These are phyloP conservation scores for Apoderus coryli DNA, from an alignment of 2,888 invertebrate species.

Conservation along the genomic window DNA sequence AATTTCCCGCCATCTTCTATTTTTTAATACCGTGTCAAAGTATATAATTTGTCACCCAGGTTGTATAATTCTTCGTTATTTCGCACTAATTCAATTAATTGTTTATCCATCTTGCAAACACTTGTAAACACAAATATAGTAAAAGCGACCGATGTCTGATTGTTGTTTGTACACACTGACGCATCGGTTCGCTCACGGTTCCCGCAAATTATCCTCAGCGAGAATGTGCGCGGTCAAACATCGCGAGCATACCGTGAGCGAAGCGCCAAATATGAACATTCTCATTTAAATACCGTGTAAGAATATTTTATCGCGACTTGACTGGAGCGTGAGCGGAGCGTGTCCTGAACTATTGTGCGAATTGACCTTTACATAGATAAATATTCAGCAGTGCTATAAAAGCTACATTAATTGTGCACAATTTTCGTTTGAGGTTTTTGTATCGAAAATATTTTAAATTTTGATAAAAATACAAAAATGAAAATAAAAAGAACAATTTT, in stretches of 20 bases:
- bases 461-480: no score
- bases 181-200: slow-evolving; percentile 2
- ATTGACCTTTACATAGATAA: slow-evolving; percentile 1
- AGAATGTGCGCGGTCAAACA: slow-evolving; percentile 1
- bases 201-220: slow-evolving; percentile 1
- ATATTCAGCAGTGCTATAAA: no score
- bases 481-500: no score
- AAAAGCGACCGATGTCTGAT: slow-evolving; percentile 1
- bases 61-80: slow-evolving; percentile 1
- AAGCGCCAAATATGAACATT: slow-evolving; percentile 3
- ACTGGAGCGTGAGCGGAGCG: slow-evolving; percentile 5
- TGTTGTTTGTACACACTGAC: slow-evolving; percentile 3
- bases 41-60: slow-evolving; percentile 4
- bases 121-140: slow-evolving; percentile 1
- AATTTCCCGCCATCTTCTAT: slow-evolving; percentile 9
- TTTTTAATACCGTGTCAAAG: slow-evolving; percentile 7
- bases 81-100: slow-evolving; percentile 5
- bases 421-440: no score
- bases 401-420: no score
- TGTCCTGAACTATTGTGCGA: slow-evolving; percentile 4
- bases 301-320: slow-evolving; percentile 2
- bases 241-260: slow-evolving; percentile 3
- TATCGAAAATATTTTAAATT: no score
- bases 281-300: slow-evolving; percentile 2
- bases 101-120: slow-evolving; percentile 6